phyloP scores from a whole-genome alignment of 1,140 invertebrate species.

The Philopotamus ludificatus region DNA sequence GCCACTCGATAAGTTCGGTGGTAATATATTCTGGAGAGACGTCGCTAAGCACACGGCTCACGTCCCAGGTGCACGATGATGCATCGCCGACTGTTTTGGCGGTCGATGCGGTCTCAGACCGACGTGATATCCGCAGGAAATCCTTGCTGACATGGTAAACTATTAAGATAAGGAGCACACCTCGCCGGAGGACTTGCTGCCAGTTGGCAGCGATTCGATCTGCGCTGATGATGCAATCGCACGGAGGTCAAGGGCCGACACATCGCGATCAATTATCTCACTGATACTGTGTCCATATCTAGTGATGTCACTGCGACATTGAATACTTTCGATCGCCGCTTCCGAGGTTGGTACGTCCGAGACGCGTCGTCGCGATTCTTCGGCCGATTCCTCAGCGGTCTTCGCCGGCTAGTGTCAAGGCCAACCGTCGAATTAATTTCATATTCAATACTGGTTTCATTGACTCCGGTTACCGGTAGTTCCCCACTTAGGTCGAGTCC shows the following conservation, averaged over 20 bases:
- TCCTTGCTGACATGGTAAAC: constrained; percentile 17
- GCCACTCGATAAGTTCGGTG: background rate
- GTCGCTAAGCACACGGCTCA: background rate
- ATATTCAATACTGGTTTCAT: constrained; percentile 13
- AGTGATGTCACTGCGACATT: too few relatives aligned
- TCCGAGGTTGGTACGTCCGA: too few relatives aligned
- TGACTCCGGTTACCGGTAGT: background rate
- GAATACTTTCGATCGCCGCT: too few relatives aligned
- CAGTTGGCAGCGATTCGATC: too few relatives aligned
- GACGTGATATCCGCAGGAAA: constrained; percentile 26
- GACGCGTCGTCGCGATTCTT: constrained; percentile 1
- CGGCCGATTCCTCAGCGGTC: too few relatives aligned
- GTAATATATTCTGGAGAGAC: background rate
- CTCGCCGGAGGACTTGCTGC: background rate
- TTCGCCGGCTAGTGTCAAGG: constrained; percentile 21
- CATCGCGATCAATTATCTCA: too few relatives aligned
- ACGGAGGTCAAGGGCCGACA: too few relatives aligned
- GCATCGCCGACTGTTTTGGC: constrained; percentile 22
- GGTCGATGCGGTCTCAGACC: constrained; percentile 9
- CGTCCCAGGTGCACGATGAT: constrained; percentile 3
- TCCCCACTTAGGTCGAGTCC: too few relatives aligned
- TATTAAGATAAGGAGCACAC: constrained; percentile 9
- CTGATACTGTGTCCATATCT: too few relatives aligned
- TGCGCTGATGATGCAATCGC: too few relatives aligned
- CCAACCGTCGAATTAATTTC: constrained; percentile 20